Evolutionary conservation across 2,797 vertebrate genomes (phyloP), one percentile per base, ranked within the genome.

Genomic region (Sebastes goodei): DNA sequence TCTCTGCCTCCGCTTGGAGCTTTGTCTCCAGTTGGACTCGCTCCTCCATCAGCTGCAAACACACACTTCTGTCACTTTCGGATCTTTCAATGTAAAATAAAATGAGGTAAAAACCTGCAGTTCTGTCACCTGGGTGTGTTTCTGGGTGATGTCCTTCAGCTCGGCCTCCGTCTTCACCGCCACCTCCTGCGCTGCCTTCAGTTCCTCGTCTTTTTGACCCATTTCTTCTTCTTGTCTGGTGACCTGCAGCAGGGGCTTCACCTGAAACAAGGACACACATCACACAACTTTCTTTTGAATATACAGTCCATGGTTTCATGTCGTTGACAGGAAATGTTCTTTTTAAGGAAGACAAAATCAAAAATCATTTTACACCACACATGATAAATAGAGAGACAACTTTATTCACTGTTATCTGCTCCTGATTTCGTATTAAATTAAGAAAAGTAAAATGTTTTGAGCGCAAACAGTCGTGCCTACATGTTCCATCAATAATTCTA

Each of bases 191-290:
- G 94, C 96, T 57, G 81, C 91, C 73, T 97, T 95, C 15, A 99
- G 95, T 75, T 99, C 98, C 1, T 99, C 98, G 0, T 99, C 98
- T 83, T 99, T 99, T 80, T 97, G 96, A 78, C 97, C 94, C 97
- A 99, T 98, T 89, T 99, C 98, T 86, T 99, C 98, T 74, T 99
- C 98, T 85, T 99, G 98, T 59, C 98, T 96, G 3, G 98, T 98
- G 74, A 99, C 98, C 92, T 99, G 98, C 62, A 99, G 96, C 90
- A 99, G 93, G 0, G 98, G 98, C 95, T 99, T 99, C 89, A 99
- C 98, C 98, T 99, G 90, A 25, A 76, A 10, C 64, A 55, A 15
- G 6, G 42, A 46, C 42, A 46, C 42, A 17, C 15, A 46, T 17
- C 8, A 8, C 12, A 74, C 49, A 52, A 46, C 42, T 46, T 46